Evolutionary conservation across 30 jellyfish, hydroid and myxozoan genomes (phyloP).

Genomic region (Catostylus mosaicus): DNA sequence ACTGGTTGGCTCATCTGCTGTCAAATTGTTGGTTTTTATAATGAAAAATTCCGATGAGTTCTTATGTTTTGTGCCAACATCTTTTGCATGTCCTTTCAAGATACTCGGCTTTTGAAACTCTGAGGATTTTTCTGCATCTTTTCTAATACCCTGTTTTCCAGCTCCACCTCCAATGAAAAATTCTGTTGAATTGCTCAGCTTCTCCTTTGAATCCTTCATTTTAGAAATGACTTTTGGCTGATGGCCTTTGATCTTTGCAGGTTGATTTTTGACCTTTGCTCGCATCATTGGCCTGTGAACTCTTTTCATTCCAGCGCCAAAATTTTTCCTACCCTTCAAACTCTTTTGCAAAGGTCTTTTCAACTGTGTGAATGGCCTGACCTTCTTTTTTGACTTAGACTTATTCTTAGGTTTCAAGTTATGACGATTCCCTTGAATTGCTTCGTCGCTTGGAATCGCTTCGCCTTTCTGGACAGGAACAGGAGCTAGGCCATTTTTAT

Average conservation of each 20-base stretch:
- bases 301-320: neutral
- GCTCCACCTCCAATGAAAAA: constrained; percentile 23
- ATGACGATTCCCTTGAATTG: neutral
- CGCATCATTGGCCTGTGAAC: neutral
- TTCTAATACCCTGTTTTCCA: neutral
- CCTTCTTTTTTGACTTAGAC: neutral
- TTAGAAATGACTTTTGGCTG: neutral
- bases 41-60: constrained; percentile 58
- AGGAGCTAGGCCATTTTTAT: neutral
- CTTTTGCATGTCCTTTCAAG: neutral
- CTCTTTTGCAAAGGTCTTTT: neutral
- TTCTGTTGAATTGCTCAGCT: constrained; percentile 25
- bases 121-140: neutral
- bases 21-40: constrained; percentile 42
- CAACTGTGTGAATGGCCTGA: neutral
- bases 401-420: neutral
- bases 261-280: neutral
- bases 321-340: neutral
- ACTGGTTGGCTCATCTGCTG: constrained; percentile 19
- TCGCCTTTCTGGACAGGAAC: constrained; percentile 3
- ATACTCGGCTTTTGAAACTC: neutral
- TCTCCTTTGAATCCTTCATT: neutral
- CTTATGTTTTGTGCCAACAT: neutral
- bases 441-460: constrained; percentile 13
- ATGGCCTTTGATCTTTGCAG: neutral